Conservation (phyloP, 2,797 vertebrate genomes). For the Lithobates sylvaticus region DNA sequence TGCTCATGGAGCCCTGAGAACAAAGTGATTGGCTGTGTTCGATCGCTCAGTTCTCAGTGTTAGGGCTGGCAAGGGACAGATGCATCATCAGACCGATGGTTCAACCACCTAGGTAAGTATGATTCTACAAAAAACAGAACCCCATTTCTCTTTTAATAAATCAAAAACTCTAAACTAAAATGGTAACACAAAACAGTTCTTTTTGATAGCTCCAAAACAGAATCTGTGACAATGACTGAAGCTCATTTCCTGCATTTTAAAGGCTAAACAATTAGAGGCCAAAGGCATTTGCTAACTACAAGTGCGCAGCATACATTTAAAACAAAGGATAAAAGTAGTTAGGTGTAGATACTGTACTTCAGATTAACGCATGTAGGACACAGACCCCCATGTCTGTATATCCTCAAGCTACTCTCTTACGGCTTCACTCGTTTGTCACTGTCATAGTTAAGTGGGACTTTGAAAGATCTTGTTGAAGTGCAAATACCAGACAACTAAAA, state of each 20-base stretch:
- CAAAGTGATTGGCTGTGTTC: no score
- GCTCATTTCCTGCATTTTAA: not conserved
- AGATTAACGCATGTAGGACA: not conserved
- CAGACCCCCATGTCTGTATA: constrained; percentile 40
- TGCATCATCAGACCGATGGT: no score
- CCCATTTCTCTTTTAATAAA: no score
- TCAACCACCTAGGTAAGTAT: no score
- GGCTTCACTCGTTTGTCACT: constrained; percentile 32
- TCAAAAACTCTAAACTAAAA: not conserved
- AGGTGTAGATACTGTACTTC: constrained; percentile 7
- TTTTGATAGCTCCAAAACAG: not conserved
- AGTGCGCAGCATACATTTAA: not conserved
- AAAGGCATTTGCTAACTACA: not conserved
- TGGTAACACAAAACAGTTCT: not conserved
- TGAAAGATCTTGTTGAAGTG: constrained; percentile 24
- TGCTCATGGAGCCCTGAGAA: no score
- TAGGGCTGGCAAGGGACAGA: no score
- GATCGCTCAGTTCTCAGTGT: no score
- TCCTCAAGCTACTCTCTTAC: constrained; percentile 23
- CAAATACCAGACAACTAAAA: constrained; percentile 37
- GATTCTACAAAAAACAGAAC: no score
- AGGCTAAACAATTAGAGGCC: not conserved
- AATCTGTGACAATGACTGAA: not conserved
- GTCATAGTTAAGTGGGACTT: constrained; percentile 48
- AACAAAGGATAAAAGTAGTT: constrained; percentile 12